Evolutionary conservation across 2,797 vertebrate genomes (phyloP).

Genomic region (Ctenopoma multispine): DNA sequence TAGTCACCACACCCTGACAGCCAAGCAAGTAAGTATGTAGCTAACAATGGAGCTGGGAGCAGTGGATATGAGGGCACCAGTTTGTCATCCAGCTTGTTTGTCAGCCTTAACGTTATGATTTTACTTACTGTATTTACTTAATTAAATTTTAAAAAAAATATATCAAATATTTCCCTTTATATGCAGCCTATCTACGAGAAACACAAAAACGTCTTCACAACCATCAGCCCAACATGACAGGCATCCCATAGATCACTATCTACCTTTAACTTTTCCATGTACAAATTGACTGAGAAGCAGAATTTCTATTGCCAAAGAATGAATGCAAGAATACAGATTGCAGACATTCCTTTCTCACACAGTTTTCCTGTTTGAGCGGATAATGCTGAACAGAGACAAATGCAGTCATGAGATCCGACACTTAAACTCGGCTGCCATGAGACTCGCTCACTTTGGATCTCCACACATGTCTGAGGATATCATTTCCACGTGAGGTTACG

Average conservation of each 20-base stretch:
- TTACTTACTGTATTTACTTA: not conserved
- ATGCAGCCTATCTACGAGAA: not conserved
- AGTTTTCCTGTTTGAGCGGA: slow-evolving; percentile 47
- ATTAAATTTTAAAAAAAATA: not conserved
- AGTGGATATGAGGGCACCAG: not conserved
- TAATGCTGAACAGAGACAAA: slow-evolving; percentile 53
- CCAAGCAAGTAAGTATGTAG: not conserved
- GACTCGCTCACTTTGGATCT: slow-evolving; percentile 28
- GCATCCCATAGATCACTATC: not conserved
- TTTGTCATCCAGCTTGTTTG: not conserved
- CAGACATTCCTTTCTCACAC: slow-evolving; percentile 41
- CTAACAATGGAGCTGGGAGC: slow-evolving; percentile 14
- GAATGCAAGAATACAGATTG: not conserved
- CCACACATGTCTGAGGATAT: slow-evolving; percentile 46
- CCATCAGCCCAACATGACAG: not conserved
- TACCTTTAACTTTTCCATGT: slow-evolving; percentile 2
- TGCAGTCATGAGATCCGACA: slow-evolving; percentile 28
- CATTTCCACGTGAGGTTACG: slow-evolving; percentile 58
- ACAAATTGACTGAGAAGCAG: slow-evolving; percentile 3
- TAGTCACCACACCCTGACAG: slow-evolving; percentile 16
- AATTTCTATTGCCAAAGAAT: slow-evolving; percentile 27
- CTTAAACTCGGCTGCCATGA: slow-evolving; percentile 24
- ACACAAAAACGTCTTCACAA: not conserved
- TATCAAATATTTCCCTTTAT: not conserved
- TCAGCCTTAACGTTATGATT: not conserved